A percentile compares a stretch with the other conserved stretches of the same genome.
phyloP scores from a whole-genome alignment of 2,113 vertebrate genomes.

The Neotoma lepida region DNA sequence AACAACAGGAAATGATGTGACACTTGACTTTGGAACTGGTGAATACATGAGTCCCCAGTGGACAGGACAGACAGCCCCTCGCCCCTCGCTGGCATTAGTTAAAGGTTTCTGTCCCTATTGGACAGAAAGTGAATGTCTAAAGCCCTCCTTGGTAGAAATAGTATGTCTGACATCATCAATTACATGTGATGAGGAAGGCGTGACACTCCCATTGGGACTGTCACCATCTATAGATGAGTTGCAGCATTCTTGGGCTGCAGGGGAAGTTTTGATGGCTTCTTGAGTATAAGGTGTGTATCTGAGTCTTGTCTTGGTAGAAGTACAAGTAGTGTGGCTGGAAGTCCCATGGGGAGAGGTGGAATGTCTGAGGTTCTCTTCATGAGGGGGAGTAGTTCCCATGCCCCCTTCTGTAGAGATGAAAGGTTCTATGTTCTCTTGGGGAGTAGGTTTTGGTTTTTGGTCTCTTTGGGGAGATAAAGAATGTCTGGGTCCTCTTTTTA shows the following conservation, averaged over 20 bases:
- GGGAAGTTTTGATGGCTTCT: no score
- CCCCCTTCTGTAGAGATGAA: background rate
- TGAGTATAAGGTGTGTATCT: background rate
- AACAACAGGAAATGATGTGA: background rate
- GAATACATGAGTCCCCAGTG: background rate
- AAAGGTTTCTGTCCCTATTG: background rate
- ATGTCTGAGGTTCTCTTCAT: background rate
- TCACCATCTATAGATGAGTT: background rate
- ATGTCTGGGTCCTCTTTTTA: background rate
- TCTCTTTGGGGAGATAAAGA: background rate
- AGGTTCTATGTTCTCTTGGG: background rate
- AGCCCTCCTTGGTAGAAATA: background rate
- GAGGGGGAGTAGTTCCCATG: background rate
- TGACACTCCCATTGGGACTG: background rate
- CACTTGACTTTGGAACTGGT: background rate
- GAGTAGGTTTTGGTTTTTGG: background rate
- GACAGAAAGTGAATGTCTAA: background rate
- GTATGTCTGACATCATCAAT: background rate
- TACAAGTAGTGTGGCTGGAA: background rate
- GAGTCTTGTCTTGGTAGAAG: background rate
- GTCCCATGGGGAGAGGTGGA: no score
- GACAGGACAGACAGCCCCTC: fast-evolving
- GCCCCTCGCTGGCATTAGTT: no score
- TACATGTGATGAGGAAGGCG: background rate
- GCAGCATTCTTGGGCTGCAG: background rate